Conservation (phyloP, 1,140 invertebrate genomes). For the Solen grandis region DNA sequence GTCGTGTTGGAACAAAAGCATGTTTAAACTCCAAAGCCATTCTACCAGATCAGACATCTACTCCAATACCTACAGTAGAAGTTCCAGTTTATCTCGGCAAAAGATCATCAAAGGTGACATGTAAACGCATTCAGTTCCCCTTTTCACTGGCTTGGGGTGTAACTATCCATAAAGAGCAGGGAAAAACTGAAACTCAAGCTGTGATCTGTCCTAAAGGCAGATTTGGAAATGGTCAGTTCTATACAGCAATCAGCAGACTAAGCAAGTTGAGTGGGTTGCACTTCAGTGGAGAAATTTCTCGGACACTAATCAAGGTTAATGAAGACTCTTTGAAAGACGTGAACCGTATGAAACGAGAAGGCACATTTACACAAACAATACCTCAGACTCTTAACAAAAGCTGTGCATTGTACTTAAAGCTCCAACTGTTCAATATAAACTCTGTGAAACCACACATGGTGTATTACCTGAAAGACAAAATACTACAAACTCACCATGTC, state of each 20-base stretch:
- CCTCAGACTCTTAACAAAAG: neutral
- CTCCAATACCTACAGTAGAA: no score
- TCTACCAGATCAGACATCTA: conserved; percentile 10
- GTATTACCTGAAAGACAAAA: conserved; percentile 10
- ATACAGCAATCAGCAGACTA: no score
- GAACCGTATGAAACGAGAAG: neutral
- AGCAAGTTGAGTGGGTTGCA: neutral
- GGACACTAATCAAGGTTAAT: conserved; percentile 2
- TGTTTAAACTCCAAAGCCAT: neutral
- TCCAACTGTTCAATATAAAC: conserved; percentile 27
- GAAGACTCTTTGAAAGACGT: neutral
- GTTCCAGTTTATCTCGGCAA: conserved; percentile 2
- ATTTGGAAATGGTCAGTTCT: neutral
- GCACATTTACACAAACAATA: conserved; percentile 1
- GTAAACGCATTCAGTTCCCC: conserved; percentile 23
- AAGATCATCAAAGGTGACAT: conserved; percentile 15
- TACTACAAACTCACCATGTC: neutral
- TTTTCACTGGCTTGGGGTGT: conserved; percentile 17
- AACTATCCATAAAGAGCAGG: conserved; percentile 20
- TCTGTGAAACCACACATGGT: conserved; percentile 14
- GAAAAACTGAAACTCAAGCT: conserved; percentile 18
- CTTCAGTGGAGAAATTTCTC: no score
- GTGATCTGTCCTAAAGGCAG: neutral
- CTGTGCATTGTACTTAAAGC: neutral
- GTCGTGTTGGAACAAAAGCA: conserved; percentile 21